Evolutionary conservation across 1,140 invertebrate species (phyloP).

Genomic region (Drosophila quadrilineata): DNA sequence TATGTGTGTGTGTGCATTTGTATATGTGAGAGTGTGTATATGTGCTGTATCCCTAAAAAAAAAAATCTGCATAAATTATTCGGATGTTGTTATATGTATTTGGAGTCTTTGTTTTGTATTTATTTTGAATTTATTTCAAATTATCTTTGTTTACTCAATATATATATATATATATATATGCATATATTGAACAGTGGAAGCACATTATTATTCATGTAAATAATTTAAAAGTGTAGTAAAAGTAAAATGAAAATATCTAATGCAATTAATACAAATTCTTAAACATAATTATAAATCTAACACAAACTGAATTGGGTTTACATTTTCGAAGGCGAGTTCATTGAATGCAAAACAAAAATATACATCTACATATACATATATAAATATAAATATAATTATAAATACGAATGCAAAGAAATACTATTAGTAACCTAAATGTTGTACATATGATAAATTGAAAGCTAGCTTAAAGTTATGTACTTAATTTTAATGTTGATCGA

Average conservation of each 20-base stretch:
- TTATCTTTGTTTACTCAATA: not conserved
- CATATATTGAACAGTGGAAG: not conserved
- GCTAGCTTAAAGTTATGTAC: slow-evolving; percentile 62
- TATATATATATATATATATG: not conserved
- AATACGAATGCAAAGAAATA: slow-evolving; percentile 13
- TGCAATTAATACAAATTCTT: slow-evolving; percentile 30
- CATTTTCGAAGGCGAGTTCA: slow-evolving; percentile 11
- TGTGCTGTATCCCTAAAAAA: slow-evolving; percentile 17
- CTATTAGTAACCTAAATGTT: slow-evolving; percentile 75
- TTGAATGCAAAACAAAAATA: slow-evolving; percentile 25
- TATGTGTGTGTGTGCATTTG: slow-evolving; percentile 13
- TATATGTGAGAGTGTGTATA: slow-evolving; percentile 20
- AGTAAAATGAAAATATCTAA: slow-evolving; percentile 19
- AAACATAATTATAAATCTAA: not conserved
- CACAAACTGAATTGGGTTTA: slow-evolving; percentile 6
- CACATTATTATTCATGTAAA: slow-evolving; percentile 32
- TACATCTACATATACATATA: too few species aligned
- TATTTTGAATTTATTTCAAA: not conserved
- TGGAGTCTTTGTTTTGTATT: slow-evolving; percentile 1
- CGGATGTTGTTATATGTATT: slow-evolving; percentile 12
- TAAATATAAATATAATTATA: slow-evolving; percentile 33
- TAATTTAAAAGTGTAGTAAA: slow-evolving; percentile 24
- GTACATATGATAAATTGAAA: slow-evolving; percentile 63
- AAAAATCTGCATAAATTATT: slow-evolving; percentile 2
- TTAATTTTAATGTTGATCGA: slow-evolving; percentile 48